Percentiles rank a stretch among this genome's conserved stretches.
Conservation (phyloP, 1,140 invertebrate genomes). For the Pogonognathellus flavescens region DNA sequence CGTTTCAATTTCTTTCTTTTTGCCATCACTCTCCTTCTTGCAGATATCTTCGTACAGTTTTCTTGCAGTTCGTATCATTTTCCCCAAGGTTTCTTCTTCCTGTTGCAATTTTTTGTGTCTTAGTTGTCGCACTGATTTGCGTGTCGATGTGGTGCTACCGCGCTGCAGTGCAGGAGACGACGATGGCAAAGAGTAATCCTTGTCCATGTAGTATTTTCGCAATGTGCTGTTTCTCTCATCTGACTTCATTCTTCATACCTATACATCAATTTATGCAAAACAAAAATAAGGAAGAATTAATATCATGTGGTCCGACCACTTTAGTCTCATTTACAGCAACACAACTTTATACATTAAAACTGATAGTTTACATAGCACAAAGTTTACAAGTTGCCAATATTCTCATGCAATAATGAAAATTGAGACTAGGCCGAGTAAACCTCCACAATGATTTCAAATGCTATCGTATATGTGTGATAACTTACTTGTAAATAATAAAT, state of each 20-base stretch:
- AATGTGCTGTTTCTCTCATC: slow-evolving; percentile 23
- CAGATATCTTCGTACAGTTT: slow-evolving; percentile 20
- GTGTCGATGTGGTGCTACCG: neutral
- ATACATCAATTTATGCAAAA: neutral
- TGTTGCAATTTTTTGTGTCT: slow-evolving; percentile 28
- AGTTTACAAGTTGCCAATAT: too few species aligned
- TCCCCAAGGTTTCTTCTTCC: slow-evolving; percentile 23
- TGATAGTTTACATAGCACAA: too few species aligned
- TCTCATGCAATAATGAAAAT: too few species aligned
- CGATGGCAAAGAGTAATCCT: slow-evolving; percentile 40
- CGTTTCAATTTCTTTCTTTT: neutral
- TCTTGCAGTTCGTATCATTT: slow-evolving; percentile 26
- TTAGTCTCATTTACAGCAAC: too few species aligned
- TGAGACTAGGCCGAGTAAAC: too few species aligned
- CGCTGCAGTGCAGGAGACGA: slow-evolving; percentile 1
- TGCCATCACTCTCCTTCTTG: neutral
- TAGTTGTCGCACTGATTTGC: slow-evolving; percentile 28
- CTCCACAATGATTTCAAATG: too few species aligned
- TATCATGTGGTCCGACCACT: too few species aligned
- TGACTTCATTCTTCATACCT: slow-evolving; percentile 12
- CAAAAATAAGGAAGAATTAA: neutral
- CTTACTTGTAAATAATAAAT: too few species aligned
- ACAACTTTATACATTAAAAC: too few species aligned
- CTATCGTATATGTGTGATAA: too few species aligned
- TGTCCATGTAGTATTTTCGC: slow-evolving; percentile 37